These are phyloP conservation scores for Sphinx pinastri DNA, from an alignment of 2,888 invertebrate species.

Conservation along the genomic window DNA sequence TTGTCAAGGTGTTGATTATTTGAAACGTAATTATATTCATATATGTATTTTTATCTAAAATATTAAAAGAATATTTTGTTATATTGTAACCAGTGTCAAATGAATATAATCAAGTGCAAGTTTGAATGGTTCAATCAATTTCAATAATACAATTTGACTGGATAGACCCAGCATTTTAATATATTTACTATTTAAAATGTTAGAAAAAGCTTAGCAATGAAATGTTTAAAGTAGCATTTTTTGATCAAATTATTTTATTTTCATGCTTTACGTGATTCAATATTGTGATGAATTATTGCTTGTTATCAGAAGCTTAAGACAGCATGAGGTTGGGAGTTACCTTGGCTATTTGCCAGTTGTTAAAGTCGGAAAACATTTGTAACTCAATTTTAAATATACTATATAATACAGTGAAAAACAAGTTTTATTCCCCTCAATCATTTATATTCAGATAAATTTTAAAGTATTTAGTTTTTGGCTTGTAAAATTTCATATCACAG, in stretches of 20 bases:
- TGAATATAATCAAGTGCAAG: constrained; percentile 59
- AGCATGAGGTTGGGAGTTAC: constrained; percentile 65
- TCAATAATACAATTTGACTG: constrained; percentile 57
- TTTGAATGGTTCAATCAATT: constrained; percentile 66
- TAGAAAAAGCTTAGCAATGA: constrained; percentile 78
- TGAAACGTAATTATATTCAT: constrained; percentile 4
- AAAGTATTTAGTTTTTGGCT: not conserved
- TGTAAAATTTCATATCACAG: constrained; percentile 8
- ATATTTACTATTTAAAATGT: constrained; percentile 77
- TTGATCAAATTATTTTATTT: constrained; percentile 79
- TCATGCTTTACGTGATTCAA: constrained; percentile 77
- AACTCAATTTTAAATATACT: constrained; percentile 83
- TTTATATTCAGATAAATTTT: not conserved
- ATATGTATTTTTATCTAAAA: constrained; percentile 16
- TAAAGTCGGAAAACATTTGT: constrained; percentile 76
- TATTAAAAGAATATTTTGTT: constrained; percentile 23
- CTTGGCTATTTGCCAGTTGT: constrained; percentile 72
- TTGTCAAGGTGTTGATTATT: constrained; percentile 14
- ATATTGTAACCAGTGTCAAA: constrained; percentile 19
- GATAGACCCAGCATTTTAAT: constrained; percentile 79
- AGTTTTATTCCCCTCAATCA: constrained; percentile 48
- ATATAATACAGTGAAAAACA: constrained; percentile 68
- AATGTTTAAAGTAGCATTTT: constrained; percentile 78
- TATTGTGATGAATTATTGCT: constrained; percentile 72
- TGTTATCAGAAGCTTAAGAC: constrained; percentile 64